Conservation (phyloP, 2,797 vertebrate genomes). For the Hyperoplus lanceolatus region DNA sequence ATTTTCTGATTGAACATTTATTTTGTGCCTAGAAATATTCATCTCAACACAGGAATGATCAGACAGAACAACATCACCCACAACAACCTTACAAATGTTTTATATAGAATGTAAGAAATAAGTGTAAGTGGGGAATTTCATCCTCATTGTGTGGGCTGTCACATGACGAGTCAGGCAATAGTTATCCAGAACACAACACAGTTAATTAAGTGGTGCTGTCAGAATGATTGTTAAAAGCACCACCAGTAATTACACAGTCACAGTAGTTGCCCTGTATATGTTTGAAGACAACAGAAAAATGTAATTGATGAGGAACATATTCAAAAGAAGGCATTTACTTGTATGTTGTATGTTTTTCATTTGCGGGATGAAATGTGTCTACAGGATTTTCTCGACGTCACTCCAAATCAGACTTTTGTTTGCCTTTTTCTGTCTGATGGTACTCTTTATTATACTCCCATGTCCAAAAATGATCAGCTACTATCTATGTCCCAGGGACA, state of each 20-base stretch:
- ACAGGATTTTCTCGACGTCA: too few relatives aligned
- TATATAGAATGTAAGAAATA: background rate
- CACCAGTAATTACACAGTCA: background rate
- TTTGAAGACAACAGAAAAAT: background rate
- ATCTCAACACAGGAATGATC: background rate
- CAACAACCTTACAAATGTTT: background rate
- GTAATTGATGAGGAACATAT: background rate
- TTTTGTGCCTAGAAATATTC: background rate
- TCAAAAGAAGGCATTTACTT: background rate
- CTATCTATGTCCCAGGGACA: background rate
- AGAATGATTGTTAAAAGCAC: background rate
- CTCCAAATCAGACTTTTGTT: too few relatives aligned
- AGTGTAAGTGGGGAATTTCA: background rate
- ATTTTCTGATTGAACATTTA: background rate
- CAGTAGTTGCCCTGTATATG: background rate
- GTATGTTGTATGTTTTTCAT: background rate
- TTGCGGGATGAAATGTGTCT: too few relatives aligned
- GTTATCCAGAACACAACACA: background rate
- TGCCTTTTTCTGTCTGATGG: background rate
- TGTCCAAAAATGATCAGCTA: background rate
- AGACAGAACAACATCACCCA: background rate
- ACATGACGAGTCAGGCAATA: background rate
- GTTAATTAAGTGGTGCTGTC: background rate
- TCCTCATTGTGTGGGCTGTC: background rate
- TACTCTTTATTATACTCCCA: background rate